Evolutionary conservation across 2,113 vertebrate genomes (phyloP).

Genomic region (Capreolus pygargus): DNA sequence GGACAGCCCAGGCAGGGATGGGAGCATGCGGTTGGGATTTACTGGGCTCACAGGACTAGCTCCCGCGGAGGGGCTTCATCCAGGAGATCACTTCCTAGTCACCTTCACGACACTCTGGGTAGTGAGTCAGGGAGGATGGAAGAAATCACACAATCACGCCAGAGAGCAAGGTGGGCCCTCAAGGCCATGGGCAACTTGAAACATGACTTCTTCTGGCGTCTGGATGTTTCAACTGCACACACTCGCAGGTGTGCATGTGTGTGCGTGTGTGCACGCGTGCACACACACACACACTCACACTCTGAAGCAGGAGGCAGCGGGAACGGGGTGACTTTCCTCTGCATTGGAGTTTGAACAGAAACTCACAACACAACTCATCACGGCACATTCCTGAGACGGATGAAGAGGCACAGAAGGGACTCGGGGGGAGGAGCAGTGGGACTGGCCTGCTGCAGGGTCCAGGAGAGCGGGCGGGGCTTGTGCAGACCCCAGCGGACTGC

Average conservation of each 20-base stretch:
- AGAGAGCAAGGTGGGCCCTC: no score
- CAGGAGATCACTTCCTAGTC: not conserved
- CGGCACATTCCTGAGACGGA: not conserved
- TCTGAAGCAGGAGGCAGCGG: not conserved
- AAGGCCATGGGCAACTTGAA: not conserved
- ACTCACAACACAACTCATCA: not conserved
- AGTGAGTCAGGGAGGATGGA: accelerated
- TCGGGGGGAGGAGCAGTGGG: not conserved
- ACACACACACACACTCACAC: no score
- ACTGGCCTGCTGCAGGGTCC: accelerated
- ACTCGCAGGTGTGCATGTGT: accelerated
- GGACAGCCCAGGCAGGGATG: accelerated
- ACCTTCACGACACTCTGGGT: not conserved
- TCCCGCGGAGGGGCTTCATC: not conserved
- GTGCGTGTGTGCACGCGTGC: accelerated
- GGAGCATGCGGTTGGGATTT: no score
- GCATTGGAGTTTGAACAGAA: not conserved
- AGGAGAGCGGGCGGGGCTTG: accelerated
- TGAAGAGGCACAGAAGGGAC: not conserved
- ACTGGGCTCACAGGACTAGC: not conserved
- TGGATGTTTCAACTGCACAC: no score
- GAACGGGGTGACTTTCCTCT: not conserved
- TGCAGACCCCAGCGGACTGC: accelerated
- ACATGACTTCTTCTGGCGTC: not conserved
- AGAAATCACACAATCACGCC: not conserved